A percentile compares a stretch with the other conserved stretches of the same genome.
phyloP scores from a whole-genome alignment of 2,797 vertebrate species.

The Melopsittacus undulatus region DNA sequence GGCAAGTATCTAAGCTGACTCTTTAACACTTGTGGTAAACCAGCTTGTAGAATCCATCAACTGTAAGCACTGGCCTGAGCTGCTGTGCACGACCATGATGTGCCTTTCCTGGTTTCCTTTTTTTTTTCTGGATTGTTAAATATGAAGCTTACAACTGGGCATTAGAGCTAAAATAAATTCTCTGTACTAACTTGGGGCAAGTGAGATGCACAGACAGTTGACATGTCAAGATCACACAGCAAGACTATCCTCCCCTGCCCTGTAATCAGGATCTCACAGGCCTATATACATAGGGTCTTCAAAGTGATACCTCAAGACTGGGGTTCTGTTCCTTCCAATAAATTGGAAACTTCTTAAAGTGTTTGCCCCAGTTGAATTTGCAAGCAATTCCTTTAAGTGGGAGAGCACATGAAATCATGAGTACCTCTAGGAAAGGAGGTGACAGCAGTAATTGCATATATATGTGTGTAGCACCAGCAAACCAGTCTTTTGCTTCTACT shows the following conservation, averaged over 20 bases:
- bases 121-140: not conserved
- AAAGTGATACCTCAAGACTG: not conserved
- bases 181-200: not conserved
- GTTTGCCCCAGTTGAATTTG: not conserved
- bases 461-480: fast-evolving
- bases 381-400: not conserved
- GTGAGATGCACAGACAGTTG: not conserved
- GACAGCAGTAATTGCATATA: not conserved
- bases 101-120: not conserved
- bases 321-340: not conserved
- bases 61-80: not conserved
- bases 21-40: not conserved
- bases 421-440: not conserved
- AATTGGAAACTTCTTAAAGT: not conserved
- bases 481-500: not conserved
- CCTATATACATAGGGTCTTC: not conserved
- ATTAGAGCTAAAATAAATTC: not conserved
- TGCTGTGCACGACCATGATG: not conserved
- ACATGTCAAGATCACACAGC: not conserved
- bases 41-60: not conserved
- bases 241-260: not conserved
- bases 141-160: not conserved
- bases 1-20: not conserved
- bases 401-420: not conserved
- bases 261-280: too few species aligned